phyloP scores from a whole-genome alignment of 2,113 vertebrate genomes.

The Neoarius graeffei region DNA sequence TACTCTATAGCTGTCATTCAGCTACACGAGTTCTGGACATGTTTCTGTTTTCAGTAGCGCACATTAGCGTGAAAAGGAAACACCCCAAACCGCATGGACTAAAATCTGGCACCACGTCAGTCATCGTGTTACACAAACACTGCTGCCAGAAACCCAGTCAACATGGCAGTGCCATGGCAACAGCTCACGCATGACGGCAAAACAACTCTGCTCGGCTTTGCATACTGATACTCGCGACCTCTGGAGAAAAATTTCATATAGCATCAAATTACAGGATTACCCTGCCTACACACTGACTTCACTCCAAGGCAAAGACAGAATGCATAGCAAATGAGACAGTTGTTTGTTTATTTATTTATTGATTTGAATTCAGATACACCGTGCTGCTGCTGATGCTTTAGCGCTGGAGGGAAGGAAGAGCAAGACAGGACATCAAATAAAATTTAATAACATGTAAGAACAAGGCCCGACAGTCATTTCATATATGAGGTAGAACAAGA shows the following conservation, averaged over 20 bases:
- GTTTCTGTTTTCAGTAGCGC: not conserved
- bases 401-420: not conserved
- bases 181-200: conserved; percentile 47
- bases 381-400: not conserved
- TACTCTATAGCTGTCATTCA: conserved; percentile 13
- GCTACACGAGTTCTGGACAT: not conserved
- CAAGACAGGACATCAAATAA: conserved; percentile 12
- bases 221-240: not conserved
- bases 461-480: not conserved
- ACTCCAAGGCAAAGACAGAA: not conserved
- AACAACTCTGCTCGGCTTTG: conserved; percentile 19
- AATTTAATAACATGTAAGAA: conserved; percentile 28
- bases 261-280: conserved; percentile 27
- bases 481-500: not conserved
- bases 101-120: conserved; percentile 9
- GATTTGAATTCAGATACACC: not conserved
- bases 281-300: conserved; percentile 2
- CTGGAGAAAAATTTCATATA: conserved; percentile 15
- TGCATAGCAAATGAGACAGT: not conserved
- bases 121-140: conserved; percentile 26
- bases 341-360: not conserved
- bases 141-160: conserved; percentile 42
- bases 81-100: conserved; percentile 8
- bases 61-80: conserved; percentile 19
- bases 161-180: conserved; percentile 57